Evolutionary conservation across 2,113 vertebrate species (phyloP), one percentile per base, ranked within the genome.

Genomic region (Mesocricetus auratus): DNA sequence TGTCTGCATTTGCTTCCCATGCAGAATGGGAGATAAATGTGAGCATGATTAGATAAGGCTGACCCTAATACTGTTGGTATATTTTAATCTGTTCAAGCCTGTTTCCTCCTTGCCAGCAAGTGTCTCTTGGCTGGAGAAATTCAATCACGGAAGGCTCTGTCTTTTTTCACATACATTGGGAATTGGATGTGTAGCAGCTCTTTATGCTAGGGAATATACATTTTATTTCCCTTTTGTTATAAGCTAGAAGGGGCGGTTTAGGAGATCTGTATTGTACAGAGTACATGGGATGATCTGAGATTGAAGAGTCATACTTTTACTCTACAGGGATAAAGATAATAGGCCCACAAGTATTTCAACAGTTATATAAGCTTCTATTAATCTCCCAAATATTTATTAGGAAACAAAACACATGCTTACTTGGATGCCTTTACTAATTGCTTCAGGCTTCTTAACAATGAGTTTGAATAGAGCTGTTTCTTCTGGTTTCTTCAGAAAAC

Each of bases 291-390:
- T 94, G 31, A 77, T 97, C 94, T 93, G 88, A 94, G 36, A 95
- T 82, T 95, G 86, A 97, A 97, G 94, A 97, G 97, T 98, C 90
- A 95, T 42, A 94, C 7, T n/a, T 96, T 98, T 93, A 81, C 81
- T 97, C 21, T 17, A 53, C 29, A 88, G 71, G 50, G 94, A 94
- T 94, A 79, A 73, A 21, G 0, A 89, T 97, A 96, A 97, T 95
- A 96, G 75, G 29, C 33, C 89, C 96, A 97, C 89, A 97, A 50
- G 33, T 94, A 50, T 64, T 98, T 96, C 97, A 71, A 88, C 81
- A 97, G 60, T 93, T 87, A 90, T 64, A 29, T 92, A 97, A 98
- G 86, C 47, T 93, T 92, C 83, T 60, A 81, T 97, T 97, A 96
- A 96, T 91, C 97, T 96, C 86, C 93, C 93, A 94, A 45, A 96